Evolutionary conservation across 2,888 invertebrate species (phyloP).

Genomic region (Dryobotodes eremita): DNA sequence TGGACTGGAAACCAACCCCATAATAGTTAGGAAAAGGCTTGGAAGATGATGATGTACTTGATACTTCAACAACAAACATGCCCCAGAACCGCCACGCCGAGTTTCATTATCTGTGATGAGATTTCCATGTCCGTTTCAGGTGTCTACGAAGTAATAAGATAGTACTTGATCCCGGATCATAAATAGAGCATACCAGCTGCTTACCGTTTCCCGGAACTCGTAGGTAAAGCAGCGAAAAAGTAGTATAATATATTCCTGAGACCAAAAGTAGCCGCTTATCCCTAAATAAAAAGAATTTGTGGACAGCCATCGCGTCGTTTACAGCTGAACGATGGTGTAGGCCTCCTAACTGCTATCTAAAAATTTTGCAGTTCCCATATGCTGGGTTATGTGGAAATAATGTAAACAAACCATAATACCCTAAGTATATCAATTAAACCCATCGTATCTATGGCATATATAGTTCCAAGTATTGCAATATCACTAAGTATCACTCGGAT

Average conservation of each 20-base stretch:
- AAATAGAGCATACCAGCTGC: conserved; percentile 44
- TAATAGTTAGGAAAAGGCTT: neutral
- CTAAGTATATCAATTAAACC: conserved; percentile 19
- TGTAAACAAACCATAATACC: neutral
- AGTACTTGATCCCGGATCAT: conserved; percentile 25
- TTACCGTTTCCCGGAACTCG: neutral
- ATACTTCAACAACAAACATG: no score
- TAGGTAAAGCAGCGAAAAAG: conserved; percentile 2
- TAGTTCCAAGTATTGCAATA: conserved; percentile 26
- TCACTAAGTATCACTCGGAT: conserved; percentile 40
- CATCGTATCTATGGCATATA: conserved; percentile 8
- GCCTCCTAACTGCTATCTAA: neutral
- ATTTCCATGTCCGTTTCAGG: neutral
- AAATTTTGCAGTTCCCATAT: neutral
- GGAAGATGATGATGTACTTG: neutral
- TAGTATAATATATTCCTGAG: conserved; percentile 14
- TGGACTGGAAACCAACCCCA: neutral
- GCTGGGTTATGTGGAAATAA: neutral
- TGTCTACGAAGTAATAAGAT: conserved; percentile 1
- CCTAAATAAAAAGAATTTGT: conserved; percentile 12
- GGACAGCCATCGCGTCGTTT: neutral
- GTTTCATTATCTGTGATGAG: neutral
- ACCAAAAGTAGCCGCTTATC: neutral
- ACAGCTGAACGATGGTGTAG: neutral
- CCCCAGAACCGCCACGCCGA: neutral